Conservation (phyloP, 2,113 vertebrate genomes). For the Nerophis lumbriciformis region DNA sequence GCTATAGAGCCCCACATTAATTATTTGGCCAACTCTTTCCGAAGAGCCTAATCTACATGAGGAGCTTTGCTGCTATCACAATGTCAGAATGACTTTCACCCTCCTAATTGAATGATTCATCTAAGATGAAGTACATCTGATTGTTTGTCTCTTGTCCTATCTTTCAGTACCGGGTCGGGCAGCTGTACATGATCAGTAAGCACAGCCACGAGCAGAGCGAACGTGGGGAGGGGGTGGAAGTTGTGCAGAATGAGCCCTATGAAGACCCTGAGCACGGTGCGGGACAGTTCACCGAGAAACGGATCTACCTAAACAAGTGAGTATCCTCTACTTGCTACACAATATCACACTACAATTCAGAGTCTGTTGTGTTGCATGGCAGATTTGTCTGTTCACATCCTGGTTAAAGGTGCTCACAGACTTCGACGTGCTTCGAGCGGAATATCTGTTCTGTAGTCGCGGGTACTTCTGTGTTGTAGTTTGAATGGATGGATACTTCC, state of each 20-base stretch:
- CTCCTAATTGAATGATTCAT: background rate
- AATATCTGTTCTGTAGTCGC: no score
- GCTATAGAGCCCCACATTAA: background rate
- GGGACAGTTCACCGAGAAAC: conserved; percentile 90
- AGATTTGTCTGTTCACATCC: no score
- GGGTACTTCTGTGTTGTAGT: no score
- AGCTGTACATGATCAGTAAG: conserved; percentile 97
- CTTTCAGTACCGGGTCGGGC: conserved; percentile 87
- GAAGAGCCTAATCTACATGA: background rate
- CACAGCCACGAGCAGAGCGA: conserved; percentile 95
- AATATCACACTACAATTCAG: background rate
- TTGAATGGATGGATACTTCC: no score
- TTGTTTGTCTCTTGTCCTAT: conserved; percentile 6
- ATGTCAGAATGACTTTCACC: conserved; percentile 3
- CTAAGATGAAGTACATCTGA: conserved; percentile 4
- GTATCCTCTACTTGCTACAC: conserved; percentile 24
- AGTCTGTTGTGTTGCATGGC: no score
- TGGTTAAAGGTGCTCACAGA: no score
- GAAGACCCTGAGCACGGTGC: conserved; percentile 86
- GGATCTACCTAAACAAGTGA: conserved; percentile 93
- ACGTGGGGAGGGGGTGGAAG: conserved; percentile 90
- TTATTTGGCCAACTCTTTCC: background rate
- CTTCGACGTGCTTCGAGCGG: no score
- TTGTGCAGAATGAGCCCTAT: conserved; percentile 90
- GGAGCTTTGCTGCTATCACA: background rate